A percentile compares a stretch with the other conserved stretches of the same genome.
Evolutionary conservation across 2,888 invertebrate species (phyloP).

Genomic region (Caenorhabditis drosophilae): DNA sequence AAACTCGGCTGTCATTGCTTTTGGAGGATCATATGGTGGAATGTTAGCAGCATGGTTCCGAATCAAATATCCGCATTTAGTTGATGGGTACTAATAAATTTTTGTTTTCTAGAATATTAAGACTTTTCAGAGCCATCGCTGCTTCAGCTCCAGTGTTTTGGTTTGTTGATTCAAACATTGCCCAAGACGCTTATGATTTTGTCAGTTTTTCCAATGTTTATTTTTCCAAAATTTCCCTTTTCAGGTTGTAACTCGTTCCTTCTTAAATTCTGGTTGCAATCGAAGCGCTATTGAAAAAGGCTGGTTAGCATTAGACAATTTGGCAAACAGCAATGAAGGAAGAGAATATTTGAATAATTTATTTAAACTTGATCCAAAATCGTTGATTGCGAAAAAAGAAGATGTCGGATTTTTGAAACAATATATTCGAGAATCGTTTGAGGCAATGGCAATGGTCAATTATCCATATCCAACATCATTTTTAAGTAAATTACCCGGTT

Average conservation of each 20-base stretch:
- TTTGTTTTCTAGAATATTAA: conserved; percentile 1
- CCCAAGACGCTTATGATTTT: conserved; percentile 50
- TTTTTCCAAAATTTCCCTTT: too few relatives aligned
- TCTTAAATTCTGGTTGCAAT: conserved; percentile 73
- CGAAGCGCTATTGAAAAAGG: conserved; percentile 78
- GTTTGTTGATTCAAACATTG: conserved; percentile 56
- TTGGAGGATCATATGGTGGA: conserved; percentile 91
- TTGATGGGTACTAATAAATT: conserved; percentile 72
- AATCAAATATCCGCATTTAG: conserved; percentile 89
- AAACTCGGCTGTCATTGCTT: conserved; percentile 82
- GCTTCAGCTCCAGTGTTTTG: conserved; percentile 81
- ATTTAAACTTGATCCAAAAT: conserved; percentile 78
- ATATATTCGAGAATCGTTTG: conserved; percentile 60
- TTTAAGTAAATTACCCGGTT: conserved; percentile 79
- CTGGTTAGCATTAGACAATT: conserved; percentile 78
- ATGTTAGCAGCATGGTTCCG: conserved; percentile 95
- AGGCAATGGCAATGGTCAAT: conserved; percentile 88
- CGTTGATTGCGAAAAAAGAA: conserved; percentile 51
- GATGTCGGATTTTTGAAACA: conserved; percentile 29
- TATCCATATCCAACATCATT: conserved; percentile 89
- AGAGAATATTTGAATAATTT: conserved; percentile 77
- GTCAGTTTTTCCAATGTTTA: too few relatives aligned
- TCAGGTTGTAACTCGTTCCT: conserved; percentile 84
- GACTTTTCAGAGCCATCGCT: conserved; percentile 83
- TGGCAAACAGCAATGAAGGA: conserved; percentile 76